These are phyloP conservation scores for Allacma fusca DNA, from an alignment of 2,888 invertebrate species.

Conservation along the genomic window DNA sequence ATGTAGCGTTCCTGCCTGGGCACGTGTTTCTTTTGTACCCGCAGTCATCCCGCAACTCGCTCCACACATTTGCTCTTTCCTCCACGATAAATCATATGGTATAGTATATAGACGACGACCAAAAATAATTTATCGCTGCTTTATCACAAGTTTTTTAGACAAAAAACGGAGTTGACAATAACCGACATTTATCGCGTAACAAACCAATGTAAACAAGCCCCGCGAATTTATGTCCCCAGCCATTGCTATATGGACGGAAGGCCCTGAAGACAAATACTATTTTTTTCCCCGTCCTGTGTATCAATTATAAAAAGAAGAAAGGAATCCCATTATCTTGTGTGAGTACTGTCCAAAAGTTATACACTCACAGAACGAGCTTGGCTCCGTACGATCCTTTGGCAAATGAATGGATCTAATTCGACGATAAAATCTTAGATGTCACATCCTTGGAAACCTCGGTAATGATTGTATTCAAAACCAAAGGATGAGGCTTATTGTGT, in stretches of 20 bases:
- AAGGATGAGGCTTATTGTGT: background rate
- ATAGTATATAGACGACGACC: background rate
- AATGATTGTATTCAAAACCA: slow-evolving; percentile 1
- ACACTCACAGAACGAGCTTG: background rate
- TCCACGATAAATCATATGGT: background rate
- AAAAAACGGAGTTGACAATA: background rate
- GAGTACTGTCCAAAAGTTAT: background rate
- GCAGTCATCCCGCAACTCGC: background rate
- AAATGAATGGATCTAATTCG: background rate
- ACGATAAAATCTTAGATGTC: background rate
- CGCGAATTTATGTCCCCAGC: background rate
- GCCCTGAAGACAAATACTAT: background rate
- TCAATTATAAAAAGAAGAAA: no score
- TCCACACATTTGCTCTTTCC: background rate
- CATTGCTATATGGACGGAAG: background rate
- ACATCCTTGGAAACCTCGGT: background rate
- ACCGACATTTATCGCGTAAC: slow-evolving; percentile 7
- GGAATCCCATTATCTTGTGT: no score
- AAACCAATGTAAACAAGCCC: slow-evolving; percentile 2
- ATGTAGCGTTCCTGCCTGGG: background rate
- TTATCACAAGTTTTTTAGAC: background rate
- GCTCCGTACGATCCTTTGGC: background rate
- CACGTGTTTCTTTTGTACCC: background rate
- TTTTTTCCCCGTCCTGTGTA: no score
- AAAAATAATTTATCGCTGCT: background rate